A percentile compares a stretch with the other conserved stretches of the same genome.
Conservation (phyloP, 1,140 invertebrate genomes). For the Megalopta genalis region DNA sequence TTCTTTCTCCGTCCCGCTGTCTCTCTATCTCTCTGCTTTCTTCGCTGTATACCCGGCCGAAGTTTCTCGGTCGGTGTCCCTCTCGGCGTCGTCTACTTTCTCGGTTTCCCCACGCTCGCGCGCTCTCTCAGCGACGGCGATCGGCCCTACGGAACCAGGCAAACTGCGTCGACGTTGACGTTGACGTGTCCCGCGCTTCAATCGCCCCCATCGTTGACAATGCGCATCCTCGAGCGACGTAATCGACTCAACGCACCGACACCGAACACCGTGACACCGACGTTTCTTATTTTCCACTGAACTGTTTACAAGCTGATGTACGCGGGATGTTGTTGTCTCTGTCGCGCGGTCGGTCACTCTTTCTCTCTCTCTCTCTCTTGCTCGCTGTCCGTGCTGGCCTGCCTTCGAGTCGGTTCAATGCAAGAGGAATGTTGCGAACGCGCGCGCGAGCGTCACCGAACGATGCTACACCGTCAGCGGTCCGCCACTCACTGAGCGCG, state of each 20-base stretch:
- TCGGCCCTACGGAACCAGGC: neutral
- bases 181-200: neutral
- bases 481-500: slow-evolving; percentile 68
- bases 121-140: neutral
- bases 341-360: too few species aligned
- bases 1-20: neutral
- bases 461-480: slow-evolving; percentile 53
- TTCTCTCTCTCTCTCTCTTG: too few species aligned
- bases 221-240: neutral
- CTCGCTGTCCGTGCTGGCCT: too few species aligned
- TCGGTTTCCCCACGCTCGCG: neutral
- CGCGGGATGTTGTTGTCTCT: too few species aligned
- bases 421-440: neutral
- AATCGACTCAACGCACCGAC: neutral
- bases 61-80: slow-evolving; percentile 34
- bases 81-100: slow-evolving; percentile 38
- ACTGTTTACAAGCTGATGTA: too few species aligned
- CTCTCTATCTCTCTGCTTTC: slow-evolving; percentile 7
- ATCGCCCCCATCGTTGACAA: neutral
- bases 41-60: slow-evolving; percentile 28
- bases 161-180: slow-evolving; percentile 4
- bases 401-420: too few species aligned
- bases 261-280: too few species aligned
- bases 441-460: neutral
- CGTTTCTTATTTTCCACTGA: too few species aligned